phyloP scores from a whole-genome alignment of 2,797 vertebrate genomes.

The Leuciscus waleckii region DNA sequence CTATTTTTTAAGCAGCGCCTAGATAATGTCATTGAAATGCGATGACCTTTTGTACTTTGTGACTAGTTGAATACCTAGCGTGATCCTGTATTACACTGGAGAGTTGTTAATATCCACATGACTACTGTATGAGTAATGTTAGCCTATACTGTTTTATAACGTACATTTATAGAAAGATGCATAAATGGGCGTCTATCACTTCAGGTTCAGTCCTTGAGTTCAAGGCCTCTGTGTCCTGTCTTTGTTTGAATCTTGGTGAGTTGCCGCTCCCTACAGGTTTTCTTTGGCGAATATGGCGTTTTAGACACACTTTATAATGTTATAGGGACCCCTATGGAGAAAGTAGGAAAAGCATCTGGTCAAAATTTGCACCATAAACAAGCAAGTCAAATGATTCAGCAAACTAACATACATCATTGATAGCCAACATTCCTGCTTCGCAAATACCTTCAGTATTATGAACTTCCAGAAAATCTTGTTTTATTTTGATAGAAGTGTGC shows the following conservation, averaged over 20 bases:
- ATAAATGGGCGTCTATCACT: neutral
- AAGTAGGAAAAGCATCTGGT: neutral
- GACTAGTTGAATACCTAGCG: neutral
- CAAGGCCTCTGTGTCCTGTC: neutral
- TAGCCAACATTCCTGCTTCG: neutral
- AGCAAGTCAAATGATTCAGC: neutral
- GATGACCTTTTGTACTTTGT: conserved; percentile 18
- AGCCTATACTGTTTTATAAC: neutral
- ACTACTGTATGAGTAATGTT: neutral
- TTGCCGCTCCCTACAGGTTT: neutral
- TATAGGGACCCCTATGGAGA: conserved; percentile 16
- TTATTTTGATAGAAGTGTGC: neutral
- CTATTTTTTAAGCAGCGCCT: neutral
- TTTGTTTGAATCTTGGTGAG: neutral
- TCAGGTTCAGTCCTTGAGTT: neutral
- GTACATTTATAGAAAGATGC: neutral
- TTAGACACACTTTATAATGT: neutral
- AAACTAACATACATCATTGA: neutral
- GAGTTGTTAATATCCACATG: neutral
- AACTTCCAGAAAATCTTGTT: neutral
- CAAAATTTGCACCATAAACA: conserved; percentile 20
- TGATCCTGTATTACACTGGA: neutral
- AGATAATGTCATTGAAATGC: neutral
- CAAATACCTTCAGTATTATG: no score
- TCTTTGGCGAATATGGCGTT: neutral